Base-by-base conservation (phyloP, 2,113 vertebrate genomes). In the Chamaetylas fuelleborni region DNA sequence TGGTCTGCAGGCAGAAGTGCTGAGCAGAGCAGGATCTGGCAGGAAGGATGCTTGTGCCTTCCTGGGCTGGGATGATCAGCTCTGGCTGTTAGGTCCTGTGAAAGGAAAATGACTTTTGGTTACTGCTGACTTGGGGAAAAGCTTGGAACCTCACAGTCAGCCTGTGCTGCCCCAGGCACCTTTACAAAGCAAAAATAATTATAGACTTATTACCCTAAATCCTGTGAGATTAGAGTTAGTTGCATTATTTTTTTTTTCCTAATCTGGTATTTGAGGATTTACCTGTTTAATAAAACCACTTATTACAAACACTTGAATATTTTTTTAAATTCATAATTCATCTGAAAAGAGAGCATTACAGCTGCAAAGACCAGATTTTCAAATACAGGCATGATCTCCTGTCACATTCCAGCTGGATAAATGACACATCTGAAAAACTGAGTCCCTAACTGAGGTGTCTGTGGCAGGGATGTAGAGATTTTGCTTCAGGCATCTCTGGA, bases 251-350 rank as follows among this genome's bases (percentile, higher is more conserved):
- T 76, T 77, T 77, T 70, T 61, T 42, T 11, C 23, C 25, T 93
- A 73, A 79, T 87, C 73, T 57, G 50, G 11, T 76, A 50, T 69
- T 93, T 95, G 81, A 96, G 47, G 72, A 90, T 95, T 95, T 96
- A 60, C 54, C 83, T 88, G 42, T 95, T 91, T 93, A 96, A 81
- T 90, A 29, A 45, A 88, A 42, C 31, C 18, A 40, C 73, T 93
- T 90, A 79, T 47, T 94, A 66, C 57, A 93, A 92, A 84, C 43
- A 70, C 33, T 56, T 40, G 20, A 42, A 28, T 83, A 4, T 51
- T 31, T 56, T 51, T 88, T 83, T 29, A 1, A 77, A 82, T 86
- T 88, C 33, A 33, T 48, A 87, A n/a, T 88, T 90, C 33, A 36
- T 81, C 17, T 50, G 38, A 71, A 58, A 91, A 81, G 33, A 54